Percentiles rank a stretch among this genome's conserved stretches.
Conservation (phyloP, 2,113 vertebrate species). For the Daboia siamensis region DNA sequence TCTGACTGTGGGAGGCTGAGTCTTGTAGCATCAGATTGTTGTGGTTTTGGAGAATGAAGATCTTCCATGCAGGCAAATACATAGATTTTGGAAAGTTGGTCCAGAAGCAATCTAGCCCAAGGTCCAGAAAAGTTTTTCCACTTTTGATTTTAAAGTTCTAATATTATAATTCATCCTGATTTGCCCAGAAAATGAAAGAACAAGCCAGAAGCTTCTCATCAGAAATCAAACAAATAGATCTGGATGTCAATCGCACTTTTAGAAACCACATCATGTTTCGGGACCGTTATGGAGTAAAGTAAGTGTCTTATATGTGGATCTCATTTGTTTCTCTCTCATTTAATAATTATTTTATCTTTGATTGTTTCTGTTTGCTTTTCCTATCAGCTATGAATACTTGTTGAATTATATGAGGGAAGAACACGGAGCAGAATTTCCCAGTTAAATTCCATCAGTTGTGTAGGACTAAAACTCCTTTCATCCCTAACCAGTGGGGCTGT, state of each 20-base stretch:
- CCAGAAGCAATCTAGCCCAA: not conserved
- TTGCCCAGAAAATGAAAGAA: slow-evolving; percentile 83
- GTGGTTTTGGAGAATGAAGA: not conserved
- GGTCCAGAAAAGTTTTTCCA: not conserved
- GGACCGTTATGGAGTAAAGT: slow-evolving; percentile 91
- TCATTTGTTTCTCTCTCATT: not conserved
- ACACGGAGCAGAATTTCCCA: no score
- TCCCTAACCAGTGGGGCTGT: no score
- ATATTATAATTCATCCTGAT: slow-evolving; percentile 2
- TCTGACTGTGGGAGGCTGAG: not conserved
- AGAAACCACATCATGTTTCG: slow-evolving; percentile 94
- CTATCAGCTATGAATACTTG: not conserved
- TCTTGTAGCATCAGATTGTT: not conserved
- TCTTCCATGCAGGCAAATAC: not conserved
- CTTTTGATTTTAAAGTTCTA: not conserved
- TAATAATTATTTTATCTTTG: not conserved
- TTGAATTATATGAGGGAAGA: not conserved
- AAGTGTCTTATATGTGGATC: slow-evolving; percentile 48
- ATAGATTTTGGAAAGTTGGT: not conserved
- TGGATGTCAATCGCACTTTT: slow-evolving; percentile 91
- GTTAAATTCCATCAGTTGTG: not conserved
- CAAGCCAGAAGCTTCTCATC: slow-evolving; percentile 81
- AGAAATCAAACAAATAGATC: slow-evolving; percentile 90
- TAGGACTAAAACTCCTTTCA: not conserved
- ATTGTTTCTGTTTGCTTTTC: not conserved